phyloP scores from a whole-genome alignment of 2,888 invertebrate genomes.

The Entomobrya multifasciata region DNA sequence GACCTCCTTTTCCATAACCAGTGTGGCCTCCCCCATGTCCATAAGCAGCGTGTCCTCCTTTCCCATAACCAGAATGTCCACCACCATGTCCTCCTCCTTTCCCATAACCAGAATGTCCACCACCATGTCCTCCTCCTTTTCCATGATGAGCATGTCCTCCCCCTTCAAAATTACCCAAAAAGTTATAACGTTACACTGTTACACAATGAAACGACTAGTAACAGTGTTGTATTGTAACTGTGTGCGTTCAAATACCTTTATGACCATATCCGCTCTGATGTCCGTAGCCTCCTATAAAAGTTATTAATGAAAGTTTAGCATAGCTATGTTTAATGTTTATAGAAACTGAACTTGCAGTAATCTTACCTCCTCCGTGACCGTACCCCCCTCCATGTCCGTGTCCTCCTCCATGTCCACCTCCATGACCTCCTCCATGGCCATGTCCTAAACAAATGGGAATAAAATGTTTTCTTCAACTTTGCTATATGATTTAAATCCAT shows the following conservation, averaged over 20 bases:
- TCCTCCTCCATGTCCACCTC: conserved; percentile 23
- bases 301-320: neutral
- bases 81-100: conserved; percentile 30
- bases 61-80: neutral
- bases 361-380: neutral
- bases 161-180: neutral
- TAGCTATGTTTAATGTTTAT: neutral
- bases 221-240: too few species aligned
- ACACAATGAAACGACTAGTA: too few species aligned
- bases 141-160: conserved; percentile 30
- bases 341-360: too few species aligned
- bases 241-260: too few species aligned
- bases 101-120: neutral
- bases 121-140: neutral
- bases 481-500: too few species aligned
- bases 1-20: too few species aligned
- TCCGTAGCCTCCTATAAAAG: neutral
- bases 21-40: neutral
- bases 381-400: conserved; percentile 39
- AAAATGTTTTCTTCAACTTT: too few species aligned
- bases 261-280: conserved; percentile 15
- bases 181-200: too few species aligned
- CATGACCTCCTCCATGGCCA: neutral
- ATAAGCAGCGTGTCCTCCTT: conserved; percentile 6
- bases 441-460: too few species aligned